Evolutionary conservation across 2,113 vertebrate species (phyloP), one percentile per base, ranked within the genome.

Genomic region (Salvator merianae): DNA sequence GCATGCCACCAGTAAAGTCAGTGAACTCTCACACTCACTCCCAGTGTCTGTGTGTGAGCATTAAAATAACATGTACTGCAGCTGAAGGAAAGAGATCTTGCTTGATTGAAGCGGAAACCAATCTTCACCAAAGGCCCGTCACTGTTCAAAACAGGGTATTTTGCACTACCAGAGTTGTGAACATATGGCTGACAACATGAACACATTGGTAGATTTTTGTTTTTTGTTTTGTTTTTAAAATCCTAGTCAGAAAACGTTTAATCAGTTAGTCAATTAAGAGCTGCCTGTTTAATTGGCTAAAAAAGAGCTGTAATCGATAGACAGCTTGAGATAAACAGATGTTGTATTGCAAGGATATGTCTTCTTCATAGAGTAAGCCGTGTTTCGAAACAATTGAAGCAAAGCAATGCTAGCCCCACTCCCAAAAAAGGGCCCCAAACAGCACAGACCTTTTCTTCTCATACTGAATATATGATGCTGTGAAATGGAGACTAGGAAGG

Each of bases 231-330:
- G 14, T 55, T 20, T 32, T 24, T 43, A 66, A 65, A 40, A 40
- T 47, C 38, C 26, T 75, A 65, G 73, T n/a, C 50, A 55, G 28
- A 76, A 83, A 75, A 28, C 26, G 74, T 75, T 47, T 34, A 65
- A 75, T 36, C 72, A 55, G 59, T 83, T 65, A 83, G 30, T 83
- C 40, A 83, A 75, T 75, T 83, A 83, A 75, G 63, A 83, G 71
- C 59, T 40, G 65, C 30, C 63, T 83, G 59, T 55, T 28, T 83
- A 83, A 83, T 75, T 83, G 59, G n/a, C 72, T 47, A 66, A 83
- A 75, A 83, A 65, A 40, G 70, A 66, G 65, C 59, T 20, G 22
- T 65, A 75, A 83, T 83, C 40, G 9, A 83, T 83, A 26, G 26
- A 74, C 30, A 66, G n/a, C 5, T 74, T 22, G 9, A 83, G 30